These are phyloP conservation scores for Plecturocebus donacophilus DNA, from an alignment of 2,113 vertebrate species.

Conservation along the genomic window DNA sequence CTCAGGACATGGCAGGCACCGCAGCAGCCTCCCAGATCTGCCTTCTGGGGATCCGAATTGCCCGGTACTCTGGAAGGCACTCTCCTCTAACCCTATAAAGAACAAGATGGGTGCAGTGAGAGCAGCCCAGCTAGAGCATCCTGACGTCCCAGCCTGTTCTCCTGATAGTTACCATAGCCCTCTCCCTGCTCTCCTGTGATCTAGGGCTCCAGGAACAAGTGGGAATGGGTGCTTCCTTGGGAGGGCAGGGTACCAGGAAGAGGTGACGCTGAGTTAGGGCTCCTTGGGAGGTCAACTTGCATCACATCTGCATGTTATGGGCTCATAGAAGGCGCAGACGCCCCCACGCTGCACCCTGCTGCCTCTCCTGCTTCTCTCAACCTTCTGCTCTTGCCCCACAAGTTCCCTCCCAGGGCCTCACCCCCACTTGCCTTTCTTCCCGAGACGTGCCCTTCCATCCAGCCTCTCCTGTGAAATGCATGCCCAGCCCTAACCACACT, in stretches of 20 bases:
- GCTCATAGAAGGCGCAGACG: neutral
- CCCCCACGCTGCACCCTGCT: neutral
- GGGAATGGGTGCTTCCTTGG: neutral
- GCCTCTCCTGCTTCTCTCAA: neutral
- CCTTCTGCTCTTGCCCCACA: neutral
- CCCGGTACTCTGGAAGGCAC: neutral
- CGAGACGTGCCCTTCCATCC: neutral
- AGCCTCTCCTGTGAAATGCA: constrained; percentile 71
- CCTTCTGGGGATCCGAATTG: constrained; percentile 5
- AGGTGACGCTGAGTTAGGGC: neutral
- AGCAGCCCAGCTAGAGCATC: neutral
- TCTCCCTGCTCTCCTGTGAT: neutral
- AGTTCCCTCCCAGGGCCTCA: neutral
- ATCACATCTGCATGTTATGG: neutral
- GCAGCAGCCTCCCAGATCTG: constrained; percentile 78
- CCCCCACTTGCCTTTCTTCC: neutral
- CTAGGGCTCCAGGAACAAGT: neutral
- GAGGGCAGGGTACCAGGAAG: neutral
- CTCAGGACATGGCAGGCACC: constrained; percentile 90
- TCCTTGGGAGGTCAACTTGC: neutral
- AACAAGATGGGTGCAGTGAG: neutral
- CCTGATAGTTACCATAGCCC: neutral
- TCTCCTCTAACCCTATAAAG: constrained; percentile 73
- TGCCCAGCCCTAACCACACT: neutral
- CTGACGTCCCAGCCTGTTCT: neutral